Base-by-base conservation (phyloP, 1,140 invertebrate species). In the Scaptomyza montana region DNA sequence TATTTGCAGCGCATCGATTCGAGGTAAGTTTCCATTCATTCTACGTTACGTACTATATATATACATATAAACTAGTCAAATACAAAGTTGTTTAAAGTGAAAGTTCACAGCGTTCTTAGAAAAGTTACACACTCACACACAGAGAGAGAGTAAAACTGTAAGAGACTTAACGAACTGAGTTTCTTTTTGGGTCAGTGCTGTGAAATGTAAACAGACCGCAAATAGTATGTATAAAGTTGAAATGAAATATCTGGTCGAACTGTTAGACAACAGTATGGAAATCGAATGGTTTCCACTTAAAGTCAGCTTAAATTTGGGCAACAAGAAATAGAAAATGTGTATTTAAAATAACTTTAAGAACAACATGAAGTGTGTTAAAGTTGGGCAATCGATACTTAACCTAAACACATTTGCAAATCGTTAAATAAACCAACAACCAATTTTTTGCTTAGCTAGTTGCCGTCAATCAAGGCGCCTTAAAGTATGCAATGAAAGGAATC, bases 1-100 rank as follows among this genome's bases (percentile, higher is more conserved):
- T 92, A 93, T 64, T 94, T 97, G 71, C 92, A 93, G 53, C 93
- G 92, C 76, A 95, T 97, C 62, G 94, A 96, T 93, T 93, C 94
- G 8, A 93, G 91, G 91, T 92, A 91, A 92, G 90, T 89, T 51
- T 50, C 46, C 16, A 19, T 21, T 33, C 30, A 33, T 33, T 33
- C 30, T 5, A 33, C 30, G 5, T 6, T 33, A 33, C 30, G 30
- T 33, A 6, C 21, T 25, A 25, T 25, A 25, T 25, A 25, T 25
- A 25, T 25, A 25, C 2, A 25, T 25, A 25, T 25, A 25, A 3
- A 25, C 21, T 36, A 36, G 33, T 30, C 5, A 30, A 36, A 9
- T 36, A 36, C 7, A 36, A 36, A 36, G 33, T 36, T 36, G 33
- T 36, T 9, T 9, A 36, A n/a, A 63, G 71, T 61, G 71, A 74